These are phyloP conservation scores for Phyllostomus hastatus DNA, from an alignment of 2,113 vertebrate genomes.

Conservation along the genomic window DNA sequence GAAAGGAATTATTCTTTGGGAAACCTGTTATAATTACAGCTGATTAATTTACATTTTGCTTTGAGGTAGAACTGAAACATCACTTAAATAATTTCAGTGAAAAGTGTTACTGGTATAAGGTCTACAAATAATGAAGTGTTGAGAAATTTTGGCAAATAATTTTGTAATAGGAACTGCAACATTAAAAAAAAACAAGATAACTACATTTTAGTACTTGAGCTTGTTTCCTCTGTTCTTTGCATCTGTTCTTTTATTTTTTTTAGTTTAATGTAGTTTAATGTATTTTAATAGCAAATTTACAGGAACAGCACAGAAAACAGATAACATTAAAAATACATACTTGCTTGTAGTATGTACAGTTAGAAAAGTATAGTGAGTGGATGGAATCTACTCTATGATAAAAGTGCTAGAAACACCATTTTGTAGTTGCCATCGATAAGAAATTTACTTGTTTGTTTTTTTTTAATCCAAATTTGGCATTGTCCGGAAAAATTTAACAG, in stretches of 20 bases:
- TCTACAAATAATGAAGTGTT: constrained; percentile 1
- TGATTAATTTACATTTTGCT: not conserved
- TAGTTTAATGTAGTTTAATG: constrained; percentile 79
- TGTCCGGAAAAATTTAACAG: too few relatives aligned
- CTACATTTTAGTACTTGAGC: not conserved
- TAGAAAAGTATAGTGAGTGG: constrained; percentile 80
- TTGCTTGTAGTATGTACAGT: not conserved
- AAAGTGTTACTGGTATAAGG: not conserved
- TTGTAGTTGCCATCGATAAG: not conserved
- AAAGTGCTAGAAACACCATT: constrained; percentile 87
- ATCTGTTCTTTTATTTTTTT: not conserved
- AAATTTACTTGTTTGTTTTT: too few relatives aligned
- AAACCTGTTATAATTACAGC: not conserved
- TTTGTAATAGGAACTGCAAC: not conserved
- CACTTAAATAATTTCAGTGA: not conserved
- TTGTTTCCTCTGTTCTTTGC: not conserved
- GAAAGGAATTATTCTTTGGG: not conserved
- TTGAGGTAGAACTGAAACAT: not conserved
- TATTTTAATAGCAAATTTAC: constrained; percentile 92
- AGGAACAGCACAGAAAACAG: constrained; percentile 90
- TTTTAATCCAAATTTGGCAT: too few relatives aligned
- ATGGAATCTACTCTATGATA: constrained; percentile 86
- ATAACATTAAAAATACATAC: constrained; percentile 86
- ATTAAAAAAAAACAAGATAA: not conserved
- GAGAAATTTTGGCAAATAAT: not conserved